phyloP scores from a whole-genome alignment of 2,797 vertebrate species.

The Coendou prehensilis region DNA sequence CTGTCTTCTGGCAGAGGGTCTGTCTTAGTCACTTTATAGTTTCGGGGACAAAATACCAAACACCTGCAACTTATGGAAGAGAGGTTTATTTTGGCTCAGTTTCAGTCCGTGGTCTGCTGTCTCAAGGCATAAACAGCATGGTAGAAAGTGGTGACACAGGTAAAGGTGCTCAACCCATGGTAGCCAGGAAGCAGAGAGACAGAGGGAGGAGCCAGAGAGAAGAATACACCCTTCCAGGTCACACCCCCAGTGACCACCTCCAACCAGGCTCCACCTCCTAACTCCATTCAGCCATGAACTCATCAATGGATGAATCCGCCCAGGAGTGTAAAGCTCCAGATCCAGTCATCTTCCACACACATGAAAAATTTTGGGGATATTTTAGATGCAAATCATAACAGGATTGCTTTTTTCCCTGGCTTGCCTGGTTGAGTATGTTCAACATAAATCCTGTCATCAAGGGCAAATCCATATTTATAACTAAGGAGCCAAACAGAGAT shows the following conservation, averaged over 20 bases:
- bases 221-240: neutral
- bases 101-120: neutral
- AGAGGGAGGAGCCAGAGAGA: neutral
- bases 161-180: neutral
- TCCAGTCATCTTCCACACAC: neutral
- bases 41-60: neutral
- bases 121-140: neutral
- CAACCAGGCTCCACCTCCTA: neutral
- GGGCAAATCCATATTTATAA: neutral
- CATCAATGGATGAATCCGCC: neutral
- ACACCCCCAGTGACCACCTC: neutral
- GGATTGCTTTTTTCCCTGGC: neutral
- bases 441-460: neutral
- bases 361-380: neutral
- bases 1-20: neutral
- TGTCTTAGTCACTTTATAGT: neutral
- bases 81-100: neutral
- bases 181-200: neutral
- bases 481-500: conserved; percentile 1
- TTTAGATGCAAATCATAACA: neutral
- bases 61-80: neutral
- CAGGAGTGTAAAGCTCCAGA: neutral
- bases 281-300: neutral
- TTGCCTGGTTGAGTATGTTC: neutral
- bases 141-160: neutral